Conservation (phyloP, 2,888 invertebrate genomes). For the Scotopteryx bipunctaria region DNA sequence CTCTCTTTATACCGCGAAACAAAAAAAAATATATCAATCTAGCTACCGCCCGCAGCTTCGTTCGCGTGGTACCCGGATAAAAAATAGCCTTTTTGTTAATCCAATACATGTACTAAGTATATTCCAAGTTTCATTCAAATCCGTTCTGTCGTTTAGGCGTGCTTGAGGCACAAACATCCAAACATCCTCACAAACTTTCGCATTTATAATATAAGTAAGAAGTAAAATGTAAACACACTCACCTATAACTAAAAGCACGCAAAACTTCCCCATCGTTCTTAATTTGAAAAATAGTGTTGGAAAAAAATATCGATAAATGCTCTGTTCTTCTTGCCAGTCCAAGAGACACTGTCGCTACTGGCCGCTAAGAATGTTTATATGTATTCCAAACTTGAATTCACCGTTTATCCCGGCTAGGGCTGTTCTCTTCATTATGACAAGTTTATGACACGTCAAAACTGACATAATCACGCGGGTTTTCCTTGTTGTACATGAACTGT, state of each 20-base stretch:
- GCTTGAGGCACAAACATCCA: no score
- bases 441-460: not conserved
- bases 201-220: no score
- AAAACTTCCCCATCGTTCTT: constrained; percentile 50
- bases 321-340: constrained; percentile 29
- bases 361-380: constrained; percentile 10
- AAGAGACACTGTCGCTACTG: constrained; percentile 18
- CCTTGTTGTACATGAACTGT: no score
- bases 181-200: no score
- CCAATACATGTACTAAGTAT: no score
- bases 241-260: constrained; percentile 53
- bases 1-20: no score
- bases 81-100: no score
- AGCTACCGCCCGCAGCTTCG: no score
- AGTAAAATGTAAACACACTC: constrained; percentile 35
- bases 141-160: no score
- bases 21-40: no score
- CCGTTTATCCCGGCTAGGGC: constrained; percentile 9
- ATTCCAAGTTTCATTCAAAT: no score
- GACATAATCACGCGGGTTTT: constrained; percentile 3
- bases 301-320: constrained; percentile 8
- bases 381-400: constrained; percentile 22
- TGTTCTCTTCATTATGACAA: constrained; percentile 8
- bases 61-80: no score
- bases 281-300: constrained; percentile 6